Base-by-base conservation (phyloP, 2,113 vertebrate species). In the Heterochromis multidens region DNA sequence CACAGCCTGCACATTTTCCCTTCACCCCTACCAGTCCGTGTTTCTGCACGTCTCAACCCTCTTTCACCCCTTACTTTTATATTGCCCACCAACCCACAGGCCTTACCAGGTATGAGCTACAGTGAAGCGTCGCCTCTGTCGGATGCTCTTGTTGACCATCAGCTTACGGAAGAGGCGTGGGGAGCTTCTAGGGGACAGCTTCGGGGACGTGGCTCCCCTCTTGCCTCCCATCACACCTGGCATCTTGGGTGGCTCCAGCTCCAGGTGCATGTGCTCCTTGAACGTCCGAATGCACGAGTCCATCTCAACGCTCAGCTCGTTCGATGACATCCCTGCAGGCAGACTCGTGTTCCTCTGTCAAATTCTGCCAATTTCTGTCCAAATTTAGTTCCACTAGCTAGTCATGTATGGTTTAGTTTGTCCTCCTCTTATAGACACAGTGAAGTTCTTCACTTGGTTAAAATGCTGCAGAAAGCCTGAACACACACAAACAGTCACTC, bases 61-160 rank as follows among this genome's bases (percentile, higher is more conserved):
- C 8, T 31, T 56, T 27, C 54, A 21, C 14, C 7, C 19, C 2
- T 23, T 13, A 19, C 17, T 52, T 9, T 13, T 25, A n/a, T 27
- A 43, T 27, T 5, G 25, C 81, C 46, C 60, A 25, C 33, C 23
- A 52, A 31, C 21, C 23, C 57, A 65, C 77, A 25, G 76, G 63
- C 56, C 96, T 98, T 98, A 99, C 98, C 99, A 99, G 29, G 99
- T 99, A 94, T 99, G 99, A 27, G 99, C 98, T 86, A 99, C 98
- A 0, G 99, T 99, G 94, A 99, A 99, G 86, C 99, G 97, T 0
- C 99, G 97, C 37, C 99, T 97, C 95, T 99, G 99, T 17, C 98
- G 97, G 89, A 98, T 97, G 96, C 98, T 98, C 95, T 98, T 99
- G 94, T 99, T 99, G 91, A 99, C 98, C 94, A 99, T 96, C 95